Evolutionary conservation across 1,140 invertebrate species (phyloP), one percentile per base, ranked within the genome.

Genomic region (Theocolax elegans): DNA sequence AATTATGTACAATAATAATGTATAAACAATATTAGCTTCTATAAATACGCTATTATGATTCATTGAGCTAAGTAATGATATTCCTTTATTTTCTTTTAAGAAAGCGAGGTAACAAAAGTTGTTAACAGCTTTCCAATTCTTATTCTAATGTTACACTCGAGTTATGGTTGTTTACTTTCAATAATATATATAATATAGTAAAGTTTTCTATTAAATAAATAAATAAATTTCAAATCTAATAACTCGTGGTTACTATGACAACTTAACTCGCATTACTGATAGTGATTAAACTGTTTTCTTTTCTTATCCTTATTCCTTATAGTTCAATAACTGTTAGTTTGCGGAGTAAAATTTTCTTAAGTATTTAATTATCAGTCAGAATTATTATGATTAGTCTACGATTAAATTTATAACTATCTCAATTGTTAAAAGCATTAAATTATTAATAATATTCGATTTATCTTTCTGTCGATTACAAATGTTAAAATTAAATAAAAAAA

Each of bases 1-100:
- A 64, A 64, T 2, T 71, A 63, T 71, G 56, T 65, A 71, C 60
- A 71, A 48, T 64, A 27, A 58, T 63, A 63, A 42, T 27, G 38
- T 21, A 62, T 59, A 48, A 70, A 56, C 48, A 56, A 38, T 70
- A 56, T 70, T 38, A 13, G n/a, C n/a, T 49, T 63, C 54, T 27
- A 54, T 70, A 63, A 70, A 63, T 70, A 56, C 54, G 1, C 6
- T 53, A 29, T 8, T 54, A 60, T 59, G 17, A n/a, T n/a, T n/a
- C n/a, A n/a, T n/a, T n/a, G n/a, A n/a, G n/a, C n/a, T n/a, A n/a
- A n/a, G n/a, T n/a, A 40, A 59, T 2, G 49, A 67, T 42, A 17
- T 58, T 53, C 21, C 25, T 65, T 58, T 46, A 15, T 38, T 44
- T n/a, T n/a, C n/a, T n/a, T n/a, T n/a, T n/a, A n/a, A n/a, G n/a